Base-by-base conservation (phyloP, 2,113 vertebrate species). In the Neomonachus schauinslandi region DNA sequence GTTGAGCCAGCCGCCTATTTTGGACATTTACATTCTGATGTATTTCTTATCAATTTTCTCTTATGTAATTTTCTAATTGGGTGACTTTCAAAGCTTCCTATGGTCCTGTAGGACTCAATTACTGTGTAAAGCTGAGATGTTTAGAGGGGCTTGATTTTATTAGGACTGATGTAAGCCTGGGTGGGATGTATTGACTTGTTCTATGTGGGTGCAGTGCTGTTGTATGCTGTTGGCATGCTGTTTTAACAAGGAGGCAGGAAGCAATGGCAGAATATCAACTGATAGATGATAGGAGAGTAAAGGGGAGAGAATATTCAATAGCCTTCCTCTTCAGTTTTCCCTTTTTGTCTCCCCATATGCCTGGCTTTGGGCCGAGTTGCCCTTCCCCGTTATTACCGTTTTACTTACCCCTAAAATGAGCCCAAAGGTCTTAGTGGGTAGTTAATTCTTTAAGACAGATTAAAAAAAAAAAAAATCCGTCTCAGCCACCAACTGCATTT, bases 391-490 rank as follows among this genome's bases (percentile, higher is more conserved):
- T 77, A 33, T 84, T 61, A 42, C 59, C 19, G 22, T 81, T 94
- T 93, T 33, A 80, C 19, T 49, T 89, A 59, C 5, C 22, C n/a
- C 67, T 80, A 74, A 96, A 82, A 87, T 96, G 84, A 96, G 36
- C 26, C 10, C 57, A 67, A 5, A 72, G 46, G 2, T 92, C 28
- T 77, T 36, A 26, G 15, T 31, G 71, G 67, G 19, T 31, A 53
- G n/a, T 42, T 71, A 72, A 46, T 72, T 80, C 83, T 81, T 63
- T n/a, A 71, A 51, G 51, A 87, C 22, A 22, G 26, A 22, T 82
- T 86, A 36, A 24, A 11, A 71, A 69, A 46, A 46, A 46, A 46
- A 46, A 87, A 91, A 80, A 24, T 83, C 49, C 36, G 10, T 33
- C 51, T 36, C 39, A 12, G 63, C 42, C 28, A 55, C 16, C n/a